These are phyloP conservation scores for Bimastos eiseni DNA, from an alignment of 2,888 invertebrate genomes.

Conservation along the genomic window DNA sequence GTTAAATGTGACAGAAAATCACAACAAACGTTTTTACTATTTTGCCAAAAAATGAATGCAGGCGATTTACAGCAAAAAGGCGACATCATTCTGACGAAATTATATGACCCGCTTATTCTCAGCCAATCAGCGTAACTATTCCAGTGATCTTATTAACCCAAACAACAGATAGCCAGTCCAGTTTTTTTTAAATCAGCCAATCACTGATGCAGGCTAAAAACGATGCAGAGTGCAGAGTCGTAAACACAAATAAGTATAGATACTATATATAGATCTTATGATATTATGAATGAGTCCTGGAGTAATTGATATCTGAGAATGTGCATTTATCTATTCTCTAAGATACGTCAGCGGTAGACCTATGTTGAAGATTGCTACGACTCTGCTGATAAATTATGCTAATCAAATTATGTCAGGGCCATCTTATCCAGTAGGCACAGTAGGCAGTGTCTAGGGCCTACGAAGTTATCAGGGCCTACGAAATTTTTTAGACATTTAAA, in stretches of 20 bases:
- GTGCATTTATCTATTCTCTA: not conserved
- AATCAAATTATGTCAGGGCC: too few relatives aligned
- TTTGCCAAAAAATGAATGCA: not conserved
- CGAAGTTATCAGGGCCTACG: too few relatives aligned
- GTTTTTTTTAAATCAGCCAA: not conserved
- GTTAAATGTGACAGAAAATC: not conserved
- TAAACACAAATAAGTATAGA: too few relatives aligned
- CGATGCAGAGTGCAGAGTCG: too few relatives aligned
- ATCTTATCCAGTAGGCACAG: too few relatives aligned
- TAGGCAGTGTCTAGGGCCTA: too few relatives aligned
- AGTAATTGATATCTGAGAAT: not conserved
- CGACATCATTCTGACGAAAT: not conserved
- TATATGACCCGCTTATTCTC: constrained; percentile 9
- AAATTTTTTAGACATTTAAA: too few relatives aligned
- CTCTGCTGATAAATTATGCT: too few relatives aligned
- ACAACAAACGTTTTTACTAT: not conserved
- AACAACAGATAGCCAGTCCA: not conserved
- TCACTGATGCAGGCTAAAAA: not conserved
- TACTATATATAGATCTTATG: too few relatives aligned
- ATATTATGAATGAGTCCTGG: not conserved
- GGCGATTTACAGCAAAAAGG: not conserved
- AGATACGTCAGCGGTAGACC: not conserved
- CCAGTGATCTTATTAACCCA: not conserved
- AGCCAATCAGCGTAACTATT: not conserved
- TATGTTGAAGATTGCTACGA: not conserved